Percentiles rank a stretch among this genome's conserved stretches.
phyloP scores from a whole-genome alignment of 92 coral and sea anemone genomes.

The Epizoanthus ramosus region DNA sequence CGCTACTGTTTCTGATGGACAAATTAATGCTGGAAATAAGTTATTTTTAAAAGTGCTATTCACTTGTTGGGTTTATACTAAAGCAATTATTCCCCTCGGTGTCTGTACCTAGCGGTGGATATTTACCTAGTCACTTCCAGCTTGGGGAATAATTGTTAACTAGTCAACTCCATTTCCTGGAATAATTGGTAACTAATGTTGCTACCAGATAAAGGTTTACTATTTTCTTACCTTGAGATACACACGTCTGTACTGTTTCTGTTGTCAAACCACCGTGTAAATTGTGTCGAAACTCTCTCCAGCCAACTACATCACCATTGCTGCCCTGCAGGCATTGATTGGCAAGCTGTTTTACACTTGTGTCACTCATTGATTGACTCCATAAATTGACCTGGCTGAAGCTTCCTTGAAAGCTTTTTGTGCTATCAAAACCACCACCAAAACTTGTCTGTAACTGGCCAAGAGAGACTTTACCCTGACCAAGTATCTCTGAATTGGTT shows the following conservation, averaged over 20 bases:
- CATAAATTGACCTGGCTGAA: conserved; percentile 28
- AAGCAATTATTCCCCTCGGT: no score
- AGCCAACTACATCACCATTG: not conserved
- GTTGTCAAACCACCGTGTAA: not conserved
- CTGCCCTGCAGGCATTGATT: conserved; percentile 11
- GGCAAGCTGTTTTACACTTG: not conserved
- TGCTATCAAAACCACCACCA: conserved; percentile 3
- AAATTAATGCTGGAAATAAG: no score
- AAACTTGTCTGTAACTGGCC: conserved; percentile 16
- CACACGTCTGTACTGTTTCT: not conserved
- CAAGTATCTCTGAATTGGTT: not conserved
- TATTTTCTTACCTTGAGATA: conserved; percentile 15
- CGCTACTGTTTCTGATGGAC: no score
- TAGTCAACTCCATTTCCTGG: no score
- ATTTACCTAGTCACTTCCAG: no score
- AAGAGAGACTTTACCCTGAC: conserved; percentile 6
- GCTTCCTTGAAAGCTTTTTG: not conserved
- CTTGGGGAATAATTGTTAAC: no score
- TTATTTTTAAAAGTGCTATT: no score
- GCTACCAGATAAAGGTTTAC: no score
- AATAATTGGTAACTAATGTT: no score
- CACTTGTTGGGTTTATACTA: no score
- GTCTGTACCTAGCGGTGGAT: no score
- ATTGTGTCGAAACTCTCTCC: conserved; percentile 36
- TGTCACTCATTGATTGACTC: not conserved